Evolutionary conservation across 2,888 invertebrate genomes (phyloP), one percentile per base, ranked within the genome.

Genomic region (Gnatocerus cornutus): DNA sequence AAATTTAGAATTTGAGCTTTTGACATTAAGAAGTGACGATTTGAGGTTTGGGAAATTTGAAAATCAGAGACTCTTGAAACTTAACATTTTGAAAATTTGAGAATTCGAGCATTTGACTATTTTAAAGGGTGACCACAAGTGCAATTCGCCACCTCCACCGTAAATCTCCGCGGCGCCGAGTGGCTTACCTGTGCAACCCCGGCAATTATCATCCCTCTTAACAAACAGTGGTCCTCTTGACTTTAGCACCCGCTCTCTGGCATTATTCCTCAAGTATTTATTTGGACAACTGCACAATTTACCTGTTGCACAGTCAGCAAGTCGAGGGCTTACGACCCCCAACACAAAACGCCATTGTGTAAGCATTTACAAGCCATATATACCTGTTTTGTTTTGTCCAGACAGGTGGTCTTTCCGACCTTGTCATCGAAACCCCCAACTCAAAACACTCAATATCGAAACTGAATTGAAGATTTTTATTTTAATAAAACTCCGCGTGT

Each of bases 311-410:
- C 29, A 50, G 62, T 14, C n/a, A 33, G 5, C 12, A 12, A 62
- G 39, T 45, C 39, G 16, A 48, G 37, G 30, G 30, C 13, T 61
- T 48, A 37, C 61, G 45, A 62, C 62, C 48, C 63, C 41, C 39
- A 62, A 50, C 39, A 62, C 29, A 62, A 50, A 62, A 52, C 37
- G 13, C 48, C 45, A 63, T 63, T 63, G 63, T 63, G n/a, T 14
- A 9, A 16, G 52, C 50, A 62, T 59, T 46, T 59, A 46, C 10
- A 27, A 46, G n/a, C 14, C n/a, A n/a, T 16, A 56, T n/a, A 53
- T 53, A 39, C 63, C 53, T 39, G 16, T 63, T 30, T 63, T 63
- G 48, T 48, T 62, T 62, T 48, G 8, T 12, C 9, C 8, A 8
- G 9, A 50, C 62, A 62, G 62, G 62, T 62, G 62, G 48, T 9